Evolutionary conservation across 2,797 vertebrate genomes (phyloP).

Genomic region (Leucoraja ocellata): DNA sequence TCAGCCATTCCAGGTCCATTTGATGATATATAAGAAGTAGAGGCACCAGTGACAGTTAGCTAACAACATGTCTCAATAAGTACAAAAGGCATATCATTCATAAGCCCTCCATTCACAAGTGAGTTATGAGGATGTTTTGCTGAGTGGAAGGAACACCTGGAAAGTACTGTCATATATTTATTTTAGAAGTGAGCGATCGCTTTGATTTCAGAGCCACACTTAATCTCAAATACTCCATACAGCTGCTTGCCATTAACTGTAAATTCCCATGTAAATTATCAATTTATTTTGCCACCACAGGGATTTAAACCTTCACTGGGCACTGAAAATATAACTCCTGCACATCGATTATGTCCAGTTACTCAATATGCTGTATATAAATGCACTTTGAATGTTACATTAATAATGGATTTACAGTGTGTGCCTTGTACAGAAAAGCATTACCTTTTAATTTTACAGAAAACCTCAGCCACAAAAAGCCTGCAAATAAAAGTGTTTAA

Average conservation of each 20-base stretch:
- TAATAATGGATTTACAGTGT: constrained; percentile 23
- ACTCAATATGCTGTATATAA: neutral
- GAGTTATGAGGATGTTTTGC: constrained; percentile 17
- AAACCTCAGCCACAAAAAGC: neutral
- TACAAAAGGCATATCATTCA: constrained; percentile 15
- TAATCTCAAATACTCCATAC: constrained; percentile 5
- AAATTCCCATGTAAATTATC: constrained; percentile 37
- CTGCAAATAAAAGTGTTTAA: neutral
- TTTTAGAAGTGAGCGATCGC: constrained; percentile 10
- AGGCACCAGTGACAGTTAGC: neutral
- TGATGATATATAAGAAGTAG: neutral
- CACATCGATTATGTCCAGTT: neutral
- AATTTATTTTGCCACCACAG: constrained; percentile 25
- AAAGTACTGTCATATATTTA: constrained; percentile 27
- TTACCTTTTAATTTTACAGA: constrained; percentile 11
- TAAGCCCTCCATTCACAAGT: neutral
- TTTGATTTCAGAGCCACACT: neutral
- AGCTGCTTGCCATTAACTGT: constrained; percentile 20
- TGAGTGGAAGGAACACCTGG: constrained; percentile 14
- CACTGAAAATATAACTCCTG: neutral
- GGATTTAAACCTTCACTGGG: constrained; percentile 30
- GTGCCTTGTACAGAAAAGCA: neutral
- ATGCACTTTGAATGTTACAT: neutral
- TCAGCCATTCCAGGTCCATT: neutral
- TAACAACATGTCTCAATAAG: constrained; percentile 17